Evolutionary conservation across 1,140 invertebrate species (phyloP).

Genomic region (Cyrtorhinus lividipennis): DNA sequence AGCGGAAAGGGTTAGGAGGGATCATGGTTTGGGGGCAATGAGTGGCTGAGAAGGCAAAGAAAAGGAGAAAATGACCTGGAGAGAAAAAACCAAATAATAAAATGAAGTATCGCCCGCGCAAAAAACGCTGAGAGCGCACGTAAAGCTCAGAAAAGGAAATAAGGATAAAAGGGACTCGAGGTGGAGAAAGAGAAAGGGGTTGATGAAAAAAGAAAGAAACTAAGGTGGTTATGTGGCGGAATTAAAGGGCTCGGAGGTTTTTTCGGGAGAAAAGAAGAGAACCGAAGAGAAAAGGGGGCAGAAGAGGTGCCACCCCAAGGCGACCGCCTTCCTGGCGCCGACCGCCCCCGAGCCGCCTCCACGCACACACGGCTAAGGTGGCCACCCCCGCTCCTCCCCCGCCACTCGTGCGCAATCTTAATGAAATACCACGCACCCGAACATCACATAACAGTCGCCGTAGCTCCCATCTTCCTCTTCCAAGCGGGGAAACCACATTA

Average conservation of each 20-base stretch:
- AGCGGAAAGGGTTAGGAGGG: no score
- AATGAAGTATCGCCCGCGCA: no score
- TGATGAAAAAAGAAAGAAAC: not conserved
- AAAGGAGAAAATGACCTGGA: no score
- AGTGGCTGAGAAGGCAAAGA: no score
- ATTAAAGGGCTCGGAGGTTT: conserved; percentile 1
- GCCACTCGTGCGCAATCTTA: not conserved
- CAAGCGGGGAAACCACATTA: not conserved
- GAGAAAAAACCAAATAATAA: no score
- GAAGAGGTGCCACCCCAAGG: not conserved
- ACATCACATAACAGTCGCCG: not conserved
- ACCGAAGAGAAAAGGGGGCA: not conserved
- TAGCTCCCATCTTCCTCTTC: not conserved
- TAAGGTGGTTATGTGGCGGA: conserved; percentile 2
- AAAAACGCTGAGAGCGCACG: no score
- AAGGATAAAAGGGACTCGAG: not conserved
- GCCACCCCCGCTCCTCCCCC: not conserved
- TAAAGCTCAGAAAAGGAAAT: no score
- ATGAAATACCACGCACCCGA: not conserved
- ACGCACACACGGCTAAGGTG: not conserved
- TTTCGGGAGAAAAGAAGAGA: not conserved
- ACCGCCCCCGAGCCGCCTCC: not conserved
- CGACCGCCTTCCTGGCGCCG: conserved; percentile 8
- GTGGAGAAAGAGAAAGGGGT: not conserved
- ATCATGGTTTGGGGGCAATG: no score